phyloP scores from a whole-genome alignment of 1,140 invertebrate genomes.

The Drosophila tropicalis region DNA sequence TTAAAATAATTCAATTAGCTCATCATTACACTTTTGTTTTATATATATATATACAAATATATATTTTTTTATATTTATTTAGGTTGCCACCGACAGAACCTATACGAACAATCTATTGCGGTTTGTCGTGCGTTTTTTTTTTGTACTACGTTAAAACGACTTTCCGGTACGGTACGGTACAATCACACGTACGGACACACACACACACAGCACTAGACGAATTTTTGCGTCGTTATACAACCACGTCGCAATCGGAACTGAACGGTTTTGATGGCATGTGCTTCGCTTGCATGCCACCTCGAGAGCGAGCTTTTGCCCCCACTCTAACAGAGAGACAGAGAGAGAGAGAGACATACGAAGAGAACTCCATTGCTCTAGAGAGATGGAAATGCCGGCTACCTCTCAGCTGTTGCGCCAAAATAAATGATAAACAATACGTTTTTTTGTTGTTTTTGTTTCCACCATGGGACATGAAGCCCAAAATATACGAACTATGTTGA shows the following conservation, averaged over 20 bases:
- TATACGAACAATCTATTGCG: slow-evolving; percentile 24
- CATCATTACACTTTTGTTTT: slow-evolving; percentile 52
- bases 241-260: slow-evolving; percentile 77
- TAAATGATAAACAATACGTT: slow-evolving; percentile 61
- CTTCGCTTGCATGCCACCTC: background rate
- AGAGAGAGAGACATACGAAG: background rate
- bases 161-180: slow-evolving; percentile 26
- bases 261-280: slow-evolving; percentile 29
- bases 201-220: slow-evolving; percentile 26
- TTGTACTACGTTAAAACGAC: slow-evolving; percentile 24
- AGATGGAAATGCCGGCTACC: slow-evolving; percentile 50
- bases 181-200: slow-evolving; percentile 21
- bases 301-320: slow-evolving; percentile 37
- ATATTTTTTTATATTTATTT: slow-evolving; percentile 6
- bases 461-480: background rate
- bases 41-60: slow-evolving; percentile 7
- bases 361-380: background rate
- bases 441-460: slow-evolving; percentile 11
- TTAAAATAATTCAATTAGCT: slow-evolving; percentile 20
- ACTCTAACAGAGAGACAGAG: background rate
- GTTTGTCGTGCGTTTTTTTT: slow-evolving; percentile 38
- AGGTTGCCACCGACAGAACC: slow-evolving; percentile 15
- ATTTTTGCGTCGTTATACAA: slow-evolving; percentile 74
- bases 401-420: slow-evolving; percentile 50
- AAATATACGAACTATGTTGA: background rate